These are phyloP conservation scores for Platycheirus rosarum DNA, from an alignment of 2,888 invertebrate genomes.

Conservation along the genomic window DNA sequence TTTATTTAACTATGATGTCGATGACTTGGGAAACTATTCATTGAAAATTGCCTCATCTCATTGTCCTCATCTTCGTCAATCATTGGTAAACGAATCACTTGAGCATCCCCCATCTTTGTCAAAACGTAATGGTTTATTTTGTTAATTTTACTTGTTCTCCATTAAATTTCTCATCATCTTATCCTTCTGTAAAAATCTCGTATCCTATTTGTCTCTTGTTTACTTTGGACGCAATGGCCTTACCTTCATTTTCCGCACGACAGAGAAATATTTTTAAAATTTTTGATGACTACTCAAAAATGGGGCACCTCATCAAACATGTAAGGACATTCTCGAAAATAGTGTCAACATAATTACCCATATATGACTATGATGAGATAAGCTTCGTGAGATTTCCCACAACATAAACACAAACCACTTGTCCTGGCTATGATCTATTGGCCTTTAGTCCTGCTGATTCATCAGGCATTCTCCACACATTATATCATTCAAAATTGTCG, in stretches of 20 bases:
- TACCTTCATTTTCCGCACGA: conserved; percentile 5
- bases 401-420: conserved; percentile 7
- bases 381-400: background rate
- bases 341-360: background rate
- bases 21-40: too few relatives aligned
- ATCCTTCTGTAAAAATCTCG: too few relatives aligned
- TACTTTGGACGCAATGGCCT: too few relatives aligned
- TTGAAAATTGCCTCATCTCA: too few relatives aligned
- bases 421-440: background rate
- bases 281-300: background rate
- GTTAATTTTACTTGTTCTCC: too few relatives aligned
- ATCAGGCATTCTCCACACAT: background rate
- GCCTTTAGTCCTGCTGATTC: conserved; percentile 2
- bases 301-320: background rate
- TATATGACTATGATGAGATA: background rate
- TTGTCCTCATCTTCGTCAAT: too few relatives aligned
- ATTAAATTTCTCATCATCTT: too few relatives aligned
- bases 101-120: too few relatives aligned
- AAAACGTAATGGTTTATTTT: too few relatives aligned
- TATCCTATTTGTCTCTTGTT: too few relatives aligned
- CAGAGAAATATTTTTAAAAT: background rate
- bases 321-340: conserved; percentile 1
- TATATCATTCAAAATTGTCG: conserved; percentile 16
- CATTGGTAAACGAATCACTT: too few relatives aligned
- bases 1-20: too few relatives aligned